Conservation (phyloP, 2,113 vertebrate genomes). For the Dromiciops gliroides region DNA sequence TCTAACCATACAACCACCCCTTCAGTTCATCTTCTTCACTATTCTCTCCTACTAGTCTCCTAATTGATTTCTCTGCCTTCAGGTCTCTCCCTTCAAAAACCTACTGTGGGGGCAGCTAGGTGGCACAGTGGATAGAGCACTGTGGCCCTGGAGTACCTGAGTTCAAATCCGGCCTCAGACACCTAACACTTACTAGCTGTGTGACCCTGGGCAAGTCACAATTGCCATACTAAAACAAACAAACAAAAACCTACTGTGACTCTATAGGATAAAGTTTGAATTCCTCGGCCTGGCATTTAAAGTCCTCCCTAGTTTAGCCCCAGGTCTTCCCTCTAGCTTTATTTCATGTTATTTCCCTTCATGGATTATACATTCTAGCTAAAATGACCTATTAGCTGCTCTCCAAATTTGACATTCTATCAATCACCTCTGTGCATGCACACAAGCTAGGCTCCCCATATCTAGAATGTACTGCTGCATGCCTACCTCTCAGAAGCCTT, state of each 20-base stretch:
- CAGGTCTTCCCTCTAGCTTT: not conserved
- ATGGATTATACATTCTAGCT: not conserved
- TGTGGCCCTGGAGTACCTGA: too few relatives aligned
- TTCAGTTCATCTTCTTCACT: not conserved
- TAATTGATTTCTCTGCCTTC: not conserved
- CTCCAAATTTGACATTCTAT: not conserved
- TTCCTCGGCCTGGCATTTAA: not conserved
- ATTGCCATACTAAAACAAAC: too few relatives aligned
- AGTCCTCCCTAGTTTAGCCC: not conserved
- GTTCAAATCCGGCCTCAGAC: too few relatives aligned
- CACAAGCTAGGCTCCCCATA: not conserved
- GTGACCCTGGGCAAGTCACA: too few relatives aligned
- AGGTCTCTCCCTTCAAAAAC: not conserved
- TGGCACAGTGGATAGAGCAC: too few relatives aligned
- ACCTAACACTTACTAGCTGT: too few relatives aligned
- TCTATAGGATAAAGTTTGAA: not conserved
- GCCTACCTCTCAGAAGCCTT: not conserved
- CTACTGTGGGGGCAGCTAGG: too few relatives aligned
- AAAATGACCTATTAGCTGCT: not conserved
- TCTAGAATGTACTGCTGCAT: not conserved
- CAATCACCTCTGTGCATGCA: not conserved
- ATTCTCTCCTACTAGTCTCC: not conserved
- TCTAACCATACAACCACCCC: not conserved
- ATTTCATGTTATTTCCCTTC: not conserved
- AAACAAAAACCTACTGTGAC: too few relatives aligned